These are phyloP conservation scores for Eilema sororculum DNA, from an alignment of 2,888 invertebrate species.

Conservation along the genomic window DNA sequence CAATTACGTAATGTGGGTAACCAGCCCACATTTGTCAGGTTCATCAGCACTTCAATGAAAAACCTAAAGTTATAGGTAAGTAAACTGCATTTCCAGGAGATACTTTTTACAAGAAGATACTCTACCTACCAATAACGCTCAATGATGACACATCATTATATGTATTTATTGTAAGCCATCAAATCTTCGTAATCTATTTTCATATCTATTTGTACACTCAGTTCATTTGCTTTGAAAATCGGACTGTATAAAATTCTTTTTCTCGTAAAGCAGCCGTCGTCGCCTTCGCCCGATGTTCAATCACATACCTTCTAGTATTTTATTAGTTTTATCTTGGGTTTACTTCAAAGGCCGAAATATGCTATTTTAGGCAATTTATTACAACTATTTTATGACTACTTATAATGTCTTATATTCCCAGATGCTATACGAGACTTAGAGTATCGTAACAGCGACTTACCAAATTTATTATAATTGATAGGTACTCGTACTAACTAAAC, in stretches of 20 bases:
- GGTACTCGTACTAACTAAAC: no score
- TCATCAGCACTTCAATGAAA: no score
- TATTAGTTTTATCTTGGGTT: slow-evolving; percentile 55
- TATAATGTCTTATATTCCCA: slow-evolving; percentile 21
- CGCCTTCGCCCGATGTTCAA: slow-evolving; percentile 56
- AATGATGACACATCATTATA: no score
- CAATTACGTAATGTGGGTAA: no score
- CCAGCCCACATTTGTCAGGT: no score
- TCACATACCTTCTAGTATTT: slow-evolving; percentile 62
- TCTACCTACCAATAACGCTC: no score
- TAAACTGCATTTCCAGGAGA: no score
- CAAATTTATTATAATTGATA: no score
- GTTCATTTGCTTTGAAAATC: not conserved
- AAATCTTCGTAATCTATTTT: no score
- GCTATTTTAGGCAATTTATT: slow-evolving; percentile 41
- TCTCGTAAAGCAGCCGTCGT: slow-evolving; percentile 45
- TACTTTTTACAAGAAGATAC: no score
- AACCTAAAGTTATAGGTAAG: no score
- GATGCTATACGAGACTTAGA: not conserved
- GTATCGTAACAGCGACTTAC: not conserved
- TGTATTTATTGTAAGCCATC: no score
- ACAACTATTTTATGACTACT: slow-evolving; percentile 36
- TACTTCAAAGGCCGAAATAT: slow-evolving; percentile 55
- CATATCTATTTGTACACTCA: not conserved
- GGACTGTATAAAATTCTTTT: slow-evolving; percentile 40